Base-by-base conservation (phyloP, 1,140 invertebrate genomes). In the Pteromalus puparum region DNA sequence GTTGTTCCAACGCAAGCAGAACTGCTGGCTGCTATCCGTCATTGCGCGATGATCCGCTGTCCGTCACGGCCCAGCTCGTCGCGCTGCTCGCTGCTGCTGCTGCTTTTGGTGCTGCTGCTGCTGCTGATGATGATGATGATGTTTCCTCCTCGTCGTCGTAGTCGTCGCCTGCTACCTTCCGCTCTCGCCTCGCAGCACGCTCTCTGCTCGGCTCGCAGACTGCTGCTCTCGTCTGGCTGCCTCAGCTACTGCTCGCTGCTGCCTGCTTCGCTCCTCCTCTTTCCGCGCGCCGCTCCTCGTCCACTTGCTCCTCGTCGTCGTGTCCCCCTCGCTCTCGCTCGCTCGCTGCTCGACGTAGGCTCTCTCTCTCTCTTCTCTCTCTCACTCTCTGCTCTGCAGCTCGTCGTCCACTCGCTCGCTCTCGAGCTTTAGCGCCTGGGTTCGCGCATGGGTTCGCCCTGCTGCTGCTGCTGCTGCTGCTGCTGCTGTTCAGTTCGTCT, bases 1-100 rank as follows among this genome's bases (percentile, higher is more conserved):
- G 94, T 97, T 97, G 95, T 97, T 97, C 97, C 97, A 98, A 94
- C 97, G 95, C 93, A 98, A 95, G 95, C 97, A 98, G 94, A 97
- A 98, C 94, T 97, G 97, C 67, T 85, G 84, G 79, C 83, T 81
- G 89, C 91, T 93, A 93, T 93, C 92, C 92, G 92, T 92, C 92
- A 93, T 93, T 92, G 65, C 82, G 82, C 75, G 75, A 21, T 61
- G 53, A 61, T 61, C 53, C n/a, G 73, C 82, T 67, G 28, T 21
- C 61, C 38, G 30, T 38, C 48, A 38, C 61, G 28, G 72, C 75
- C 28, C 67, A 70, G 67, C 24, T 70, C 24, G 24, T 70, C 81
- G 61, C 53, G 34, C 70, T 83, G 73, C 28, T 75, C 18, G 53
- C 53, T 61, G 53, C 53, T 61, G 15, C 18, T 61, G 21, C 53